Percentiles rank a stretch among this genome's conserved stretches.
Conservation (phyloP, 2,888 invertebrate species). For the Erebia epiphron region DNA sequence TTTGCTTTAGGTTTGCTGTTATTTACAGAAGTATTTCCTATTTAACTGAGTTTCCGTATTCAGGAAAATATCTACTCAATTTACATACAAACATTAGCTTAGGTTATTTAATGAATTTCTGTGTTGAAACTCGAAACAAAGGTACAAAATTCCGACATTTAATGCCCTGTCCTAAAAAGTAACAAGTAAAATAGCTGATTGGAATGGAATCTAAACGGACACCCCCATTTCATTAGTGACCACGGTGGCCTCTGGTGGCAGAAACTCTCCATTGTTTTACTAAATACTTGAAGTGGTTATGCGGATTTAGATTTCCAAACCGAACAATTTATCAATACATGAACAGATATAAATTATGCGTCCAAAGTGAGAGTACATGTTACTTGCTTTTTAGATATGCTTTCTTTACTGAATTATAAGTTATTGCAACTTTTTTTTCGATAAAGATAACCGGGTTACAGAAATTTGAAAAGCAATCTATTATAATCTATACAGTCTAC, state of each 20-base stretch:
- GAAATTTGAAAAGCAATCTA: conserved; percentile 12
- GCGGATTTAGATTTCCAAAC: conserved; percentile 18
- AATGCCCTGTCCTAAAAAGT: conserved; percentile 1
- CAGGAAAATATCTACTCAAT: too few relatives aligned
- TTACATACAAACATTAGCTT: neutral
- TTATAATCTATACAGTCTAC: neutral
- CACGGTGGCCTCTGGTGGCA: conserved; percentile 12
- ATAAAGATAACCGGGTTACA: conserved; percentile 19
- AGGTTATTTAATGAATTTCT: neutral
- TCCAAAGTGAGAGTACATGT: conserved; percentile 14
- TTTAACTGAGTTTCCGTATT: too few relatives aligned
- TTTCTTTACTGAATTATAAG: conserved; percentile 12
- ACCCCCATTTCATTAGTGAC: conserved; percentile 12
- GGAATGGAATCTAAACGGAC: neutral
- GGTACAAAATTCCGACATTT: neutral
- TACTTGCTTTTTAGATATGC: conserved; percentile 3
- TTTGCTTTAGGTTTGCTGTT: too few relatives aligned
- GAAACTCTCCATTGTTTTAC: conserved; percentile 18
- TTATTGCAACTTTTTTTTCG: conserved; percentile 14
- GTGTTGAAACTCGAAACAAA: neutral
- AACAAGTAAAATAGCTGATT: conserved; percentile 14
- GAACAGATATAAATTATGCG: conserved; percentile 20
- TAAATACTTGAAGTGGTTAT: conserved; percentile 12
- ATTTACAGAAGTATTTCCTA: too few relatives aligned
- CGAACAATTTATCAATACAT: conserved; percentile 22